A percentile compares a stretch with the other conserved stretches of the same genome.
phyloP scores from a whole-genome alignment of 1,140 invertebrate genomes.

The Pristionchus pacificus region DNA sequence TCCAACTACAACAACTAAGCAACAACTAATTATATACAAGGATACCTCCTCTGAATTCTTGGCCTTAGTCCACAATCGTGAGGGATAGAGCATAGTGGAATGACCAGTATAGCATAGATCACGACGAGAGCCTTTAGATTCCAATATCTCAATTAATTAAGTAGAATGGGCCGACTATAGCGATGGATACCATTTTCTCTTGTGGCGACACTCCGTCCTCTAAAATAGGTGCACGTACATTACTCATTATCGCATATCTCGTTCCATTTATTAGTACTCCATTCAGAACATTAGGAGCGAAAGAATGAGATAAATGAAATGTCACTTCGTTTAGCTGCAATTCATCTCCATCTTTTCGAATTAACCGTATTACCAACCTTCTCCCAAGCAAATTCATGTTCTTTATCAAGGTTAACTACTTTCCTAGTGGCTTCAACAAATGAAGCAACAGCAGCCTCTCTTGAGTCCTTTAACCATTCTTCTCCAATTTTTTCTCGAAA shows the following conservation, averaged over 20 bases:
- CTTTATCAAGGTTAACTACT: slow-evolving; percentile 37
- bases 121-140: slow-evolving; percentile 6
- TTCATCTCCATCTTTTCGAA: slow-evolving; percentile 3
- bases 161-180: slow-evolving; percentile 1
- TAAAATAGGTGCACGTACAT: slow-evolving; percentile 36
- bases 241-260: slow-evolving; percentile 42
- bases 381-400: slow-evolving; percentile 45
- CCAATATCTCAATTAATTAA: slow-evolving; percentile 4
- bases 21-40: neutral
- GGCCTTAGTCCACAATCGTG: slow-evolving; percentile 38
- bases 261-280: slow-evolving; percentile 42
- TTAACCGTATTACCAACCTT: slow-evolving; percentile 22
- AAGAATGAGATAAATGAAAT: slow-evolving; percentile 45
- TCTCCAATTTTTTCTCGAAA: slow-evolving; percentile 5
- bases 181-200: slow-evolving; percentile 6
- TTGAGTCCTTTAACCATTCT: neutral
- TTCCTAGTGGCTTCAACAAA: slow-evolving; percentile 19
- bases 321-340: slow-evolving; percentile 41
- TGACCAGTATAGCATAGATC: slow-evolving; percentile 50
- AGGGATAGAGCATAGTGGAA: slow-evolving; percentile 47
- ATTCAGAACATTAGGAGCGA: slow-evolving; percentile 49
- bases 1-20: slow-evolving; percentile 30
- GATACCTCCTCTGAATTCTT: neutral
- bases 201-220: slow-evolving; percentile 19
- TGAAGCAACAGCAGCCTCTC: slow-evolving; percentile 18